phyloP scores from a whole-genome alignment of 2,797 vertebrate genomes.

The Pristis pectinata region DNA sequence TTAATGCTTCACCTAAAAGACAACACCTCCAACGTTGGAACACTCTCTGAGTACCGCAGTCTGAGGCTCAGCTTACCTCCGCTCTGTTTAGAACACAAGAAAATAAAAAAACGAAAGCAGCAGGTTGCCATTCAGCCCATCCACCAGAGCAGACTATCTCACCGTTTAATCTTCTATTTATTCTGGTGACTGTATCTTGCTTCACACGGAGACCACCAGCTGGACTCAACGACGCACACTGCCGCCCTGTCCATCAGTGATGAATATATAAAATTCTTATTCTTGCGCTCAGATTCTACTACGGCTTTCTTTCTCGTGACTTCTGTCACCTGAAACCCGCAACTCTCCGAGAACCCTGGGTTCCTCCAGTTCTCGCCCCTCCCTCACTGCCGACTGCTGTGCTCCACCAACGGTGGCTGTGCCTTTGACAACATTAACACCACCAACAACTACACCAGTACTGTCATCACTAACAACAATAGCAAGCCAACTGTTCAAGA shows the following conservation, averaged over 20 bases:
- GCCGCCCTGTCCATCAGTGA: neutral
- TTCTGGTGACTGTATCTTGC: neutral
- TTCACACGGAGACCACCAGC: neutral
- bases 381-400: neutral
- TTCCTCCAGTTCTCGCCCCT: neutral
- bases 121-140: too few species aligned
- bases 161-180: neutral
- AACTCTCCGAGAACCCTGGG: neutral
- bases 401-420: neutral
- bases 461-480: too few species aligned
- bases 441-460: neutral
- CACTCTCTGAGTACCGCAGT: neutral
- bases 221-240: neutral
- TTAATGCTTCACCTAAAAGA: neutral
- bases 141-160: neutral
- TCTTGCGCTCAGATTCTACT: too few species aligned
- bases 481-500: too few species aligned
- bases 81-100: too few species aligned
- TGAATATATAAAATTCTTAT: neutral
- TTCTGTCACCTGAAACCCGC: neutral
- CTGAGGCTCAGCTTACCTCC: neutral
- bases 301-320: neutral
- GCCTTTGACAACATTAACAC: neutral
- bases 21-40: neutral
- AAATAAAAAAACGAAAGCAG: too few species aligned